Conservation (phyloP, 2,113 vertebrate genomes). For the Oryzias javanicus region DNA sequence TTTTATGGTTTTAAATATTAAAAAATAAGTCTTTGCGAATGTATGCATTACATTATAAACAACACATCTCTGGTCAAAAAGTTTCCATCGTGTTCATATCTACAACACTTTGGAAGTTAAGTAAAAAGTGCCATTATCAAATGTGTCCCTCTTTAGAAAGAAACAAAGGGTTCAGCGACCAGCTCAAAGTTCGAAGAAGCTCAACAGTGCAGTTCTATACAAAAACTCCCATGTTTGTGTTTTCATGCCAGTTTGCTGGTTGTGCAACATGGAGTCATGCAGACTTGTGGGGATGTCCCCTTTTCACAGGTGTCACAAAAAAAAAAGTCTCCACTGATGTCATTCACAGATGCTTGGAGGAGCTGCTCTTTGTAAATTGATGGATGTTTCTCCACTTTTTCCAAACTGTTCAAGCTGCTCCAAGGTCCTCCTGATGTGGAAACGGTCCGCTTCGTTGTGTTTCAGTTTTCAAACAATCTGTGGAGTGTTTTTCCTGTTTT, state of each 20-base stretch:
- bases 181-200: constrained; percentile 34
- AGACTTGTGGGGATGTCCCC: constrained; percentile 28
- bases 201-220: constrained; percentile 52
- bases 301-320: constrained; percentile 19
- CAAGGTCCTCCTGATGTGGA: constrained; percentile 17
- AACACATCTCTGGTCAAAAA: constrained; percentile 77
- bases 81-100: constrained; percentile 74
- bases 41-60: constrained; percentile 94
- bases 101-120: constrained; percentile 80
- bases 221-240: constrained; percentile 48
- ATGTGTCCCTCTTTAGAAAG: constrained; percentile 50
- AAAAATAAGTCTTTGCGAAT: constrained; percentile 93
- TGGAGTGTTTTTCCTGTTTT: constrained; percentile 17
- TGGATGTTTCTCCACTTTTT: constrained; percentile 24
- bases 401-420: constrained; percentile 30
- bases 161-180: constrained; percentile 35
- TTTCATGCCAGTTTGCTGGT: constrained; percentile 60
- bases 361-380: constrained; percentile 30
- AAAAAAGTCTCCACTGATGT: constrained; percentile 26
- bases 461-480: constrained; percentile 37
- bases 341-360: constrained; percentile 30
- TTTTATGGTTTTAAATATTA: constrained; percentile 91
- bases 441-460: constrained; percentile 19
- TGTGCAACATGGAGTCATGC: constrained; percentile 42
- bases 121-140: constrained; percentile 73